These are phyloP conservation scores for Cacatua alba DNA, from an alignment of 2,113 vertebrate genomes.

Conservation along the genomic window DNA sequence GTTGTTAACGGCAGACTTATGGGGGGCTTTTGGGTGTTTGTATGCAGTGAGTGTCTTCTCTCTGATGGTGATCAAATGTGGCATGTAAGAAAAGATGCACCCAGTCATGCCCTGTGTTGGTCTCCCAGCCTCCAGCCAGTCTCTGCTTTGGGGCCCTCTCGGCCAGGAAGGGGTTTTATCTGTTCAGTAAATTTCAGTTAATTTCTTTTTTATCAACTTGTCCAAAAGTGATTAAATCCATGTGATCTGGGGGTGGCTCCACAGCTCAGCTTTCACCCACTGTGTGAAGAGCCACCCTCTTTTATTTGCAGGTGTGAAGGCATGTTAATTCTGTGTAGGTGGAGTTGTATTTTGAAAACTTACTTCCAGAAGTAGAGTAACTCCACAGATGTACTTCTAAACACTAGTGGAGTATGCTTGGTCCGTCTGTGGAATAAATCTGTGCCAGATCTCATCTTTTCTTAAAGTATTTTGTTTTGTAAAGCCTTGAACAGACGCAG, in stretches of 20 bases:
- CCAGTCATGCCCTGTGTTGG: not conserved
- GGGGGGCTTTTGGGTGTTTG: not conserved
- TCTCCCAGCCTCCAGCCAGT: not conserved
- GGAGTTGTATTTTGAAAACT: not conserved
- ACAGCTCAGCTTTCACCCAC: not conserved
- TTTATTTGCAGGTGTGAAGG: not conserved
- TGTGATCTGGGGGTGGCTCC: not conserved
- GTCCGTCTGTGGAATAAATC: not conserved
- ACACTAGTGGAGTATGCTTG: not conserved
- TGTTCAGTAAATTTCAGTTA: not conserved
- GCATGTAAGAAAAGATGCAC: fast-evolving
- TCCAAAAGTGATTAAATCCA: not conserved
- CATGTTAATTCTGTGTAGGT: not conserved
- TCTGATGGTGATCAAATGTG: not conserved
- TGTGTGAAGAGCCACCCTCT: not conserved
- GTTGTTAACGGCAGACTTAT: not conserved
- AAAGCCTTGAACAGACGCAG: not conserved
- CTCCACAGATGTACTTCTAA: not conserved
- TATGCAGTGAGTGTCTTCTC: not conserved
- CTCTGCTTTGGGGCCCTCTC: not conserved
- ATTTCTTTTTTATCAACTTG: not conserved
- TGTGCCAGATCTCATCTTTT: not conserved
- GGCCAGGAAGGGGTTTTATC: not conserved
- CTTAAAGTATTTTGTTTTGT: not conserved
- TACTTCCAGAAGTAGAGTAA: not conserved